Base-by-base conservation (phyloP, 2,797 vertebrate species). In the Pithecia hirsuta region DNA sequence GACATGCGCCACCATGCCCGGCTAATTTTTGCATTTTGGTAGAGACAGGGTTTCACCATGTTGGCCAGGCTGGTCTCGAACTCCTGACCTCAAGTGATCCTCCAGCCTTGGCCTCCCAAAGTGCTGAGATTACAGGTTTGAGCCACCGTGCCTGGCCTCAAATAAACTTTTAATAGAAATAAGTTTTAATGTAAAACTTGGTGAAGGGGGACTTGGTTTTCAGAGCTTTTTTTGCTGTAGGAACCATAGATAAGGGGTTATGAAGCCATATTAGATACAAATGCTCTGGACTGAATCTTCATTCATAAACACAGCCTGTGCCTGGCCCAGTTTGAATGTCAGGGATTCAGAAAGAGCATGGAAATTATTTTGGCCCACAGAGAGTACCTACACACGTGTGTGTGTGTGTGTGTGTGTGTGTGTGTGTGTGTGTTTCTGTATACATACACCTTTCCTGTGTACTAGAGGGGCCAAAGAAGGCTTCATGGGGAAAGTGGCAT, bases 1-100 rank as follows among this genome's bases (percentile, higher is more conserved):
- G 15, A 33, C 14, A 1, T 8, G 7, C 1, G 15, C 33, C 33
- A 67, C 15, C 33, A 9, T 0, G 3, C 64, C 64, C 15, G 0
- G 15, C 33, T 19, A 67, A n/a, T 67, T 67, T 67, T 67, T 67
- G 64, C 17, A n/a, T 67, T 67, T 67, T 67, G 17, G 15, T 19
- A n/a, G 64, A 67, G 15, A 67, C 64, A n/a, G 61, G 61, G 64
- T n/a, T 67, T 67, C 64, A 67, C 7, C 33, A 19, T 7, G 33
- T n/a, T 67, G 33, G 64, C 8, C 33, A 67, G 64, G 64, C 15
- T 67, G 33, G 64, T n/a, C 33, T 67, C 4, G 4, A 67, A n/a
- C 64, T 67, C 64, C 33, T 67, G 33, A 33, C 64, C 7, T 9
- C 64, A n/a, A 33, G 33, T n/a, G 15, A 19, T n/a, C 64, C 15